A percentile compares a stretch with the other conserved stretches of the same genome.
phyloP scores from a whole-genome alignment of 1,140 invertebrate genomes.

The Vanessa tameamea region DNA sequence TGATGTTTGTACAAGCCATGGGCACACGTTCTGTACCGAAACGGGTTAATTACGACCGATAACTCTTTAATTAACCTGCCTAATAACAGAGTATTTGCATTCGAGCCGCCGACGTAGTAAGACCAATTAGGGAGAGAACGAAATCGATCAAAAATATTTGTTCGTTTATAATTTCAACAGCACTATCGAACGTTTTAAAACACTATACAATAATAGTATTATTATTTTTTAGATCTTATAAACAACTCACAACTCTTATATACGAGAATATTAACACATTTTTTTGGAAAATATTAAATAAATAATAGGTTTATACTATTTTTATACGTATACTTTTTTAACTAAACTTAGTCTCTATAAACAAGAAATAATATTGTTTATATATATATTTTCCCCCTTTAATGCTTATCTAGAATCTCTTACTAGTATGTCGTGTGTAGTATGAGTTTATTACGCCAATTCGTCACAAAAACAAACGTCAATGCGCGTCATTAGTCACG shows the following conservation, averaged over 20 bases:
- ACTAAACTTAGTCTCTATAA: too few species aligned
- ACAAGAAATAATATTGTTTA: too few species aligned
- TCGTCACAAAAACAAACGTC: slow-evolving; percentile 45
- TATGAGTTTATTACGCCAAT: slow-evolving; percentile 11
- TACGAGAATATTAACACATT: too few species aligned
- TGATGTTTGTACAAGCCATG: slow-evolving; percentile 70
- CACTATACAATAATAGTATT: too few species aligned
- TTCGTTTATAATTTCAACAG: slow-evolving; percentile 3
- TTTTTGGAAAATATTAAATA: too few species aligned
- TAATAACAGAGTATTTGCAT: slow-evolving; percentile 79
- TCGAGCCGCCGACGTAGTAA: slow-evolving; percentile 57
- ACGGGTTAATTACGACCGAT: slow-evolving; percentile 75
- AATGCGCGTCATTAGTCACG: slow-evolving; percentile 62
- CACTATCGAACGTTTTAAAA: not conserved
- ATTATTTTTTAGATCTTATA: too few species aligned
- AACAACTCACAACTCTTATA: too few species aligned
- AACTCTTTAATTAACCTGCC: slow-evolving; percentile 80
- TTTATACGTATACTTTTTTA: too few species aligned
- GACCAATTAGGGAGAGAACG: slow-evolving; percentile 66
- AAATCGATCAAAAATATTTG: slow-evolving; percentile 55
- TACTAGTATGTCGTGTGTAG: not conserved
- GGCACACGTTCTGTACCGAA: slow-evolving; percentile 75
- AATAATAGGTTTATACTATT: too few species aligned
- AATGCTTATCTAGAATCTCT: not conserved
- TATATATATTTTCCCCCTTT: too few species aligned